phyloP scores from a whole-genome alignment of 2,797 vertebrate genomes.

The Gymnoscopelus microlampas region DNA sequence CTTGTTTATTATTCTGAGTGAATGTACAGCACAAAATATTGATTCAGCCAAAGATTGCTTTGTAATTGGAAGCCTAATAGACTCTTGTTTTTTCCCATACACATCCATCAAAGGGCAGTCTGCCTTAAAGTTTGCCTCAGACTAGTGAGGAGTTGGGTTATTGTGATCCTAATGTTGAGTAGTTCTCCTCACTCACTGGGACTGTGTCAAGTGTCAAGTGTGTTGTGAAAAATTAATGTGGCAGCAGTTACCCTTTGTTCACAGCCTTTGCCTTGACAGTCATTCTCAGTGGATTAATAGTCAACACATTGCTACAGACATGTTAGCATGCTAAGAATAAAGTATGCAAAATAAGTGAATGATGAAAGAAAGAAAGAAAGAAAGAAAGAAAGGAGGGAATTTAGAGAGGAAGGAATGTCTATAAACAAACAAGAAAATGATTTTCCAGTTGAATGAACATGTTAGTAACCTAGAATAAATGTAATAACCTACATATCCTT shows the following conservation, averaged over 20 bases:
- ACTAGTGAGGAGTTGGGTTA: slow-evolving; percentile 1
- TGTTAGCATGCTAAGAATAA: too few species aligned
- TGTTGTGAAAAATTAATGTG: slow-evolving; percentile 13
- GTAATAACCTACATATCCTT: too few species aligned
- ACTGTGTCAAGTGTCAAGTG: too few species aligned
- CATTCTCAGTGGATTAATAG: background rate
- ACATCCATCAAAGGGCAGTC: slow-evolving; percentile 11
- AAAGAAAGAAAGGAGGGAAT: background rate
- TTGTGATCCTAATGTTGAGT: slow-evolving; percentile 28
- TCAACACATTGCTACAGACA: too few species aligned
- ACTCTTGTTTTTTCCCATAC: background rate
- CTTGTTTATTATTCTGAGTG: slow-evolving; percentile 63
- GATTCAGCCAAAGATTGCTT: slow-evolving; percentile 50
- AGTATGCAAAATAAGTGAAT: too few species aligned
- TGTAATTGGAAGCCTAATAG: slow-evolving; percentile 32
- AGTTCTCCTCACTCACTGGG: slow-evolving; percentile 15
- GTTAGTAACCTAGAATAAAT: too few species aligned
- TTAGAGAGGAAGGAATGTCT: too few species aligned
- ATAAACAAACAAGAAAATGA: too few species aligned
- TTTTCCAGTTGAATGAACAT: too few species aligned
- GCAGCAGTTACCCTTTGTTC: background rate
- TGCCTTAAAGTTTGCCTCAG: slow-evolving; percentile 10
- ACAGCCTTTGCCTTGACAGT: slow-evolving; percentile 6
- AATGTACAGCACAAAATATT: slow-evolving; percentile 47
- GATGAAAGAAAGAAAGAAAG: background rate